Evolutionary conservation across 2,888 invertebrate genomes (phyloP).

Genomic region (Leptinotarsa rubiginosa): DNA sequence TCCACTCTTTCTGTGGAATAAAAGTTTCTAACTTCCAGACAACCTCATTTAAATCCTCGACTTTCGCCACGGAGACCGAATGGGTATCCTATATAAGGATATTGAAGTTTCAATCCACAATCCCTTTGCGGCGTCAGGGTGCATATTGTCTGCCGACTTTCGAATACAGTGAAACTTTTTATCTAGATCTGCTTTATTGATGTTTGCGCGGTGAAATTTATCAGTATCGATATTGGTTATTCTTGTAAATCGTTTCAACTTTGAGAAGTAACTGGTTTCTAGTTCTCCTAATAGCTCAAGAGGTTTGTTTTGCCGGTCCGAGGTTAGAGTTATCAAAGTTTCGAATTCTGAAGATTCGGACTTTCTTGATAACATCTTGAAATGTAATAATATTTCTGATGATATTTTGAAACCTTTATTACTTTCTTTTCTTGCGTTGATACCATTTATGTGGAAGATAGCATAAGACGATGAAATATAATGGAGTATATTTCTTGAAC

Average conservation of each 20-base stretch:
- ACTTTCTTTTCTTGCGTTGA: neutral
- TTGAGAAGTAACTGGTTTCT: constrained; percentile 26
- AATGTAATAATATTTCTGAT: neutral
- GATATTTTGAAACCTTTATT: neutral
- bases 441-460: neutral
- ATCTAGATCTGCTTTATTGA: constrained; percentile 16
- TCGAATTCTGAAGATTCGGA: neutral
- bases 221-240: constrained; percentile 31
- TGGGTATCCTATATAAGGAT: constrained; percentile 8
- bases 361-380: constrained; percentile 7
- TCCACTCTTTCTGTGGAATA: neutral
- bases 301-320: constrained; percentile 29
- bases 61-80: constrained; percentile 5
- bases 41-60: constrained; percentile 18
- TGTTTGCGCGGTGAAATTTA: constrained; percentile 25
- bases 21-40: constrained; percentile 2
- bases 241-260: constrained; percentile 27
- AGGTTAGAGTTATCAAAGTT: constrained; percentile 22
- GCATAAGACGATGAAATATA: neutral
- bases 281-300: constrained; percentile 19
- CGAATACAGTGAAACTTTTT: constrained; percentile 10
- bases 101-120: constrained; percentile 18
- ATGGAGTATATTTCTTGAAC: neutral
- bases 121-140: constrained; percentile 14
- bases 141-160: constrained; percentile 18